Evolutionary conservation across 1,140 invertebrate genomes (phyloP), one percentile per base, ranked within the genome.

Genomic region (Aleiodes sp.): DNA sequence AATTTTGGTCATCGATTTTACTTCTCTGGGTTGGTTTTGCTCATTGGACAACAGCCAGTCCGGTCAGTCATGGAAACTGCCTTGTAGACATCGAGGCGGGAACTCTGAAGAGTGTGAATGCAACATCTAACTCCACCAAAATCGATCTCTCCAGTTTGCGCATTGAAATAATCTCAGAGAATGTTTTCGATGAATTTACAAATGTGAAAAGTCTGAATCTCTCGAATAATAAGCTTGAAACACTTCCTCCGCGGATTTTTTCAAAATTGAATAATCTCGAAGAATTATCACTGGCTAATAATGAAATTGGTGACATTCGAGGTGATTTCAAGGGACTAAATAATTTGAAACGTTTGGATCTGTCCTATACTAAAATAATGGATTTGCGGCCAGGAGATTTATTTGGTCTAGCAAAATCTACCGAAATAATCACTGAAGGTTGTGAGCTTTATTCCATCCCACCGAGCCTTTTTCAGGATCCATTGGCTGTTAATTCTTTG

Each of bases 381-480:
- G 70, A 76, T 31, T 56, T 81, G 1, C 43, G 67, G 6, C 64
- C 69, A 2, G 75, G 77, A 6, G 57, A 74, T 9, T 70, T 81
- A 8, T 77, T 73, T 29, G 71, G 75, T 10, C 29, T 80, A 2
- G 70, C 73, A 1, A 73, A 68, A 8, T 65, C 59, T 8, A 29
- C 64, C 0, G 68, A 68, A 7, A 75, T 80, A 37, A 37, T 77
- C 2, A 76, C 52, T 0, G n/a, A 60, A 0, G 65, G 62, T 0
- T 80, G 80, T 24, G 35, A 70, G 1, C 67, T 81, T 2, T 74
- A 67, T 60, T 76, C 69, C n/a, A 67, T 81, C 14, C 79, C 75
- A 19, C 78, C 77, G 0, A 62, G 68, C 0, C 33, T 66, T 7
- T 79, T 79, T 39, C 63, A 71, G 6, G 75, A 80, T 61, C 74